A percentile compares a stretch with the other conserved stretches of the same genome.
Conservation (phyloP, 2,797 vertebrate species). For the Pogonophryne albipinna region DNA sequence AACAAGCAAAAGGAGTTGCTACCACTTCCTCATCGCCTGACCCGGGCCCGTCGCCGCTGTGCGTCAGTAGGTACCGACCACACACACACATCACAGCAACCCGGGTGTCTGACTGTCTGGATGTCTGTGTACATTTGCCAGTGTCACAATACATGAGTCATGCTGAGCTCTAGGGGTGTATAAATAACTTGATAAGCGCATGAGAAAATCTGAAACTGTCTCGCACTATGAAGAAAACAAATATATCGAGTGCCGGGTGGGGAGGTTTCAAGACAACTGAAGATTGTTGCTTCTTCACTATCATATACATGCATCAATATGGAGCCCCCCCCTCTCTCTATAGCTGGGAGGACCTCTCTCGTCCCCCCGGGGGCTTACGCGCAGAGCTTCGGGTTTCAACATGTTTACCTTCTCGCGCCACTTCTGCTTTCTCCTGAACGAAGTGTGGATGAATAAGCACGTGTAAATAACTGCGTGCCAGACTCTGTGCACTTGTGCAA, state of each 20-base stretch:
- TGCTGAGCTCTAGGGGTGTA: conserved; percentile 39
- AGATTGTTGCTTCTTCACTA: conserved; percentile 38
- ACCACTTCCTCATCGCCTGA: conserved; percentile 79
- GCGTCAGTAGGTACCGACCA: conserved; percentile 61
- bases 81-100: conserved; percentile 28
- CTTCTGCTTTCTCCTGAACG: conserved; percentile 80
- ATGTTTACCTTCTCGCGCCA: conserved; percentile 81
- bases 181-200: conserved; percentile 69
- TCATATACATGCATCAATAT: conserved; percentile 46
- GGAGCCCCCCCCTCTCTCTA: neutral
- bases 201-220: conserved; percentile 58
- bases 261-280: conserved; percentile 35
- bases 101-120: conserved; percentile 54
- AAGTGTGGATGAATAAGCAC: conserved; percentile 21
- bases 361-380: conserved; percentile 63
- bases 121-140: conserved; percentile 44
- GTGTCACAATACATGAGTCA: conserved; percentile 71
- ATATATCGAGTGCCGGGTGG: neutral
- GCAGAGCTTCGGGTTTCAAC: conserved; percentile 80
- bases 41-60: conserved; percentile 56
- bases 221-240: conserved; percentile 24
- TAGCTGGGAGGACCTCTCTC: no score
- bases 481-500: conserved; percentile 30
- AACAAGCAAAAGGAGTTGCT: conserved; percentile 56
- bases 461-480: conserved; percentile 24